Conservation (phyloP, 2,113 vertebrate genomes). For the Elaphurus davidianus region DNA sequence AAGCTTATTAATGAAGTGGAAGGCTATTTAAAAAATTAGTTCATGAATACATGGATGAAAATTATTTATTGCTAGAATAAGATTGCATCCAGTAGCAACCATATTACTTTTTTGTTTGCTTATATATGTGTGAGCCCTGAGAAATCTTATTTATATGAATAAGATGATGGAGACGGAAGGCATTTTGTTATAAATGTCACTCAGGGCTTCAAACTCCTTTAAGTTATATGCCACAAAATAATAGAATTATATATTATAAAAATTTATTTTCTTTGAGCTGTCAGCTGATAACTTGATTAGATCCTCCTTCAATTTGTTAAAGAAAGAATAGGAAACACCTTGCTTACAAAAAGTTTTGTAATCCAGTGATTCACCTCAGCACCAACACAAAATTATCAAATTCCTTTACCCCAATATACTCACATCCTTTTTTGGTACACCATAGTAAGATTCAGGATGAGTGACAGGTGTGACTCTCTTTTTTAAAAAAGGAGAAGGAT, state of each 20-base stretch:
- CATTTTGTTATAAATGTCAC: background rate
- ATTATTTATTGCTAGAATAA: background rate
- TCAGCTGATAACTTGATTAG: background rate
- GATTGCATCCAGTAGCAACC: background rate
- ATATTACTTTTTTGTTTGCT: background rate
- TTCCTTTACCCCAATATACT: background rate
- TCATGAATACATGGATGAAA: background rate
- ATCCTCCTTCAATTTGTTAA: background rate
- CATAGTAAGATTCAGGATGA: background rate
- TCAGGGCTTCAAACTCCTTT: background rate
- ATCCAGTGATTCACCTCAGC: background rate
- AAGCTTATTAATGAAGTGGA: background rate
- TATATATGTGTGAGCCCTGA: background rate
- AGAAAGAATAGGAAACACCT: background rate
- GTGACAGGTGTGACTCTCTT: background rate
- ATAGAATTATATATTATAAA: background rate
- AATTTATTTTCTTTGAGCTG: background rate
- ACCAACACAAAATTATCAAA: background rate
- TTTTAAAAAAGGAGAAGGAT: background rate
- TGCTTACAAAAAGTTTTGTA: background rate
- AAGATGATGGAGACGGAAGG: background rate
- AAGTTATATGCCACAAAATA: background rate
- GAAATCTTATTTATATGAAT: background rate
- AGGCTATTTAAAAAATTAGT: background rate
- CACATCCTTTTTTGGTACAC: background rate